Percentiles rank a stretch among this genome's conserved stretches.
Evolutionary conservation across 2,797 vertebrate genomes (phyloP).

Genomic region (Nyctalus aviator): DNA sequence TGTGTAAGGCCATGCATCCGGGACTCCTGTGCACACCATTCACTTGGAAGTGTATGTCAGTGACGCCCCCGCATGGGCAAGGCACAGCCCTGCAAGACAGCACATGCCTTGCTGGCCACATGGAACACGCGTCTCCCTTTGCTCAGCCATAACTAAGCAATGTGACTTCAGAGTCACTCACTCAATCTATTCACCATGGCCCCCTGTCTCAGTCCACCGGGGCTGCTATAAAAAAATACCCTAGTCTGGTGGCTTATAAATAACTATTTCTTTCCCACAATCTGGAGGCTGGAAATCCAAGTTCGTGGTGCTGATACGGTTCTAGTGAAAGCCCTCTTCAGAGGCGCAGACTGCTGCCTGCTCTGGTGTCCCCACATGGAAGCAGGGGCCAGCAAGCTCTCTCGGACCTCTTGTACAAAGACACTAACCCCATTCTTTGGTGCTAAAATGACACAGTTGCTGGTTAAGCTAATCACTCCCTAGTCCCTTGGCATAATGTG

Average conservation of each 20-base stretch:
- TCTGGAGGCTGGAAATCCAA: not conserved
- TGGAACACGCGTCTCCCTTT: not conserved
- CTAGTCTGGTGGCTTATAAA: not conserved
- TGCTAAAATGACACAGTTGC: not conserved
- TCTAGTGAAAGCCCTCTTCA: not conserved
- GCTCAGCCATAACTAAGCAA: not conserved
- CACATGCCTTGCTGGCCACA: not conserved
- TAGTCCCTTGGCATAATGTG: not conserved
- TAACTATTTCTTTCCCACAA: not conserved
- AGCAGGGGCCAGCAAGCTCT: not conserved
- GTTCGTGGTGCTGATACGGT: rapidly evolving
- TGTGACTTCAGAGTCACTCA: not conserved
- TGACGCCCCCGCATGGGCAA: not conserved
- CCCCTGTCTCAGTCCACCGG: not conserved
- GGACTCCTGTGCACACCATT: not conserved
- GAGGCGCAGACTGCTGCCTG: not conserved
- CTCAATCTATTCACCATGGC: not conserved
- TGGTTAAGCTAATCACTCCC: not conserved
- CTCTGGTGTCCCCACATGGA: not conserved
- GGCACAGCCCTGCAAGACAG: not conserved
- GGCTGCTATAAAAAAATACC: not conserved
- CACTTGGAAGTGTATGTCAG: not conserved
- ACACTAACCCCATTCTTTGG: not conserved
- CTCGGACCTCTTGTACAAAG: not conserved
- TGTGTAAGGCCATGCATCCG: not conserved